Base-by-base conservation (phyloP, 2,888 invertebrate species). In the Drosophila paucipuncta region DNA sequence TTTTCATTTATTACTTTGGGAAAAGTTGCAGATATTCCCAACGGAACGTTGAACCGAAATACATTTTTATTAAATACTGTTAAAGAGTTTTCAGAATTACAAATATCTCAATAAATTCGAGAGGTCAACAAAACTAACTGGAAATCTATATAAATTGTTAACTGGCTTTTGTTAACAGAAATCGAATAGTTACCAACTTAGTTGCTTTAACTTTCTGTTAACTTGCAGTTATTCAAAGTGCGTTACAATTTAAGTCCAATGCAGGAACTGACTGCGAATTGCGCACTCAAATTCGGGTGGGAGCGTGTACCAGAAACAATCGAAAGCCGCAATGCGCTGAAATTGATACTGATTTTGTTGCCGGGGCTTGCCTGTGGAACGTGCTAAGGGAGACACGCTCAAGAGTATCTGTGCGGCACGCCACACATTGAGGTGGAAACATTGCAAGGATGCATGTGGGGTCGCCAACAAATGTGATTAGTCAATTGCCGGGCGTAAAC, bases 401-500 rank as follows among this genome's bases (percentile, higher is more conserved):
- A 39, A 22, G 59, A 33, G 41, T 39, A 55, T 31, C 60, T 49
- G 37, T 31, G 64, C 28, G 76, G 71, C 71, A 43, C 55, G 66
- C 76, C 67, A 31, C 63, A 73, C 47, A 78, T 54, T 64, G 55
- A 37, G 39, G 71, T 53, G 58, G 47, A 28, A 54, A 35, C 30
- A 18, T 5, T 43, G 54, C 55, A 52, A 31, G 33, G 41, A 43
- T 71, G 35, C 13, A 16, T 35, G 57, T 57, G 63, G 18, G 52
- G 5, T 39, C 33, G 43, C 55, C 55, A 55, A 33, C 39, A 61
- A 60, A 35, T 69, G 64, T 64, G 69, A 76, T 75, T 75, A 76
- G 69, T 60, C 69, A 69, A 58, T 47, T 52, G 64, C 30, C 52
- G n/a, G 53, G 39, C 47, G 58, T 49, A 61, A 76, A 61, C 60